Conservation (phyloP, 2,113 vertebrate species). For the Jacana jacana region DNA sequence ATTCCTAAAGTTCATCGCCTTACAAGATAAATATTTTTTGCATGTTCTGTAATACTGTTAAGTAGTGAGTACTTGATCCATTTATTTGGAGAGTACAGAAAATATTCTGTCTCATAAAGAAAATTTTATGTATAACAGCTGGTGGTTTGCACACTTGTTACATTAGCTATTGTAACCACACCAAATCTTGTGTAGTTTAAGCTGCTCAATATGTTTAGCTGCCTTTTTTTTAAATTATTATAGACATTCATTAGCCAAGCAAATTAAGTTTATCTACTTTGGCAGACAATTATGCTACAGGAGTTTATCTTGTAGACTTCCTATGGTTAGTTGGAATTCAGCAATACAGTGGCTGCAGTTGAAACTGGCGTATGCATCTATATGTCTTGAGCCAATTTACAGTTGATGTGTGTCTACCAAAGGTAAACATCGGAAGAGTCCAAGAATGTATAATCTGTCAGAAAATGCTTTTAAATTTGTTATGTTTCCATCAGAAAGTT, state of each 20-base stretch:
- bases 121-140: background rate
- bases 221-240: background rate
- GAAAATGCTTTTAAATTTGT: background rate
- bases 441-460: background rate
- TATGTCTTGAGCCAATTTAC: background rate
- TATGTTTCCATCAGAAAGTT: background rate
- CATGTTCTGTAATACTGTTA: background rate
- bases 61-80: background rate
- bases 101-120: background rate
- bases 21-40: background rate
- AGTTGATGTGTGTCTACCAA: background rate
- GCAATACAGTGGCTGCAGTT: background rate
- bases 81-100: background rate
- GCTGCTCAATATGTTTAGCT: background rate
- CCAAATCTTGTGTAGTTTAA: background rate
- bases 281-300: background rate
- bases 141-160: background rate
- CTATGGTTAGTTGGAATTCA: background rate
- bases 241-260: background rate
- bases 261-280: background rate
- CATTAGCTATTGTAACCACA: background rate
- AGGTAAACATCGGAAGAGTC: background rate
- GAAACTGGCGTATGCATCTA: background rate
- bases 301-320: background rate
- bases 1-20: conserved; percentile 24